phyloP scores from a whole-genome alignment of 2,797 vertebrate species.

The Syngnathus rostellatus region DNA sequence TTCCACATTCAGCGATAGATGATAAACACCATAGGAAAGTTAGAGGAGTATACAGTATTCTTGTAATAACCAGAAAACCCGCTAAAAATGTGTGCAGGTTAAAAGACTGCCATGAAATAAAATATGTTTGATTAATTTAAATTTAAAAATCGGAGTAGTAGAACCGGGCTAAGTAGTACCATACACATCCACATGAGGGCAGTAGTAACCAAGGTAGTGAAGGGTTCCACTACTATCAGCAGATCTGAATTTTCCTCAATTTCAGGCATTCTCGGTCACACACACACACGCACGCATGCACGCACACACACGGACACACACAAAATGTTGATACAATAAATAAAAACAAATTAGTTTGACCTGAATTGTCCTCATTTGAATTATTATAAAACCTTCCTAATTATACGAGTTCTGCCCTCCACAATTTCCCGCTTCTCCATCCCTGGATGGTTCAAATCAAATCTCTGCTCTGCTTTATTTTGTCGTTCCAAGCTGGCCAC shows the following conservation, averaged over 20 bases:
- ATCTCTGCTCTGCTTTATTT: constrained; percentile 34
- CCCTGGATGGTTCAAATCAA: constrained; percentile 21
- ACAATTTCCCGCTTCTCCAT: constrained; percentile 8
- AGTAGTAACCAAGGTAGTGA: constrained; percentile 46
- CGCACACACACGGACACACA: neutral
- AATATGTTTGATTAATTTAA: no score
- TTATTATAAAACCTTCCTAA: neutral
- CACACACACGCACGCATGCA: neutral
- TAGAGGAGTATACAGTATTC: no score
- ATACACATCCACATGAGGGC: constrained; percentile 53
- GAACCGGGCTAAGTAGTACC: neutral
- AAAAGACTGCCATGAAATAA: no score
- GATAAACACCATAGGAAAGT: no score
- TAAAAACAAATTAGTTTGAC: neutral
- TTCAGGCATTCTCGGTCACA: neutral
- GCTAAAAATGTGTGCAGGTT: no score
- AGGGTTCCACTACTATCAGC: neutral
- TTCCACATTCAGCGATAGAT: neutral
- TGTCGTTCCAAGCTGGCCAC: constrained; percentile 29
- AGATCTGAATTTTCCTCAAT: neutral
- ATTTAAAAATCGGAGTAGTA: no score
- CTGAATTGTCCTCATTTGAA: neutral
- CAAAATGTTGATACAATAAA: neutral
- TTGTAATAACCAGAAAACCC: no score
- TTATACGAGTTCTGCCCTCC: neutral